Evolutionary conservation across 2,888 invertebrate species (phyloP).

Genomic region (Coenonympha arcania): DNA sequence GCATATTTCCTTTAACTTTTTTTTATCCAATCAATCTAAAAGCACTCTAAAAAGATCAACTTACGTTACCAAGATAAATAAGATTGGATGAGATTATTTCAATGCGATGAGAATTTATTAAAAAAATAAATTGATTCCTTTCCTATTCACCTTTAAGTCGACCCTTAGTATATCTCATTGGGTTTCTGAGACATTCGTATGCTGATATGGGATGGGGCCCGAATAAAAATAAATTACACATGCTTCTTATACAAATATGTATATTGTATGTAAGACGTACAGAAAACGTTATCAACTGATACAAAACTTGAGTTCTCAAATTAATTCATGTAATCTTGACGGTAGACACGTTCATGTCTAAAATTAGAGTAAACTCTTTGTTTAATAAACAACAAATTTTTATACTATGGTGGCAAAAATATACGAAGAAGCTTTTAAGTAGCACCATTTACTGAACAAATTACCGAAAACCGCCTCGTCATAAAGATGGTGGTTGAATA

Average conservation of each 20-base stretch:
- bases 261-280: neutral
- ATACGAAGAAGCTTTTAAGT: no score
- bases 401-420: no score
- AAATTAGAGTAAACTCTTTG: no score
- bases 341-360: no score
- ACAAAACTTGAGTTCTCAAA: neutral
- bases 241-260: slow-evolving; percentile 9
- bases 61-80: neutral
- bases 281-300: neutral
- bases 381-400: no score
- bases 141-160: slow-evolving; percentile 5
- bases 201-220: slow-evolving; percentile 17
- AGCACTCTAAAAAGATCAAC: no score
- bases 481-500: no score
- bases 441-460: no score
- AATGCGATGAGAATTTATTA: neutral
- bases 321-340: no score
- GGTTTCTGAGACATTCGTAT: slow-evolving; percentile 22
- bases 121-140: neutral
- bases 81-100: neutral
- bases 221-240: slow-evolving; percentile 23
- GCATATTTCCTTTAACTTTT: no score
- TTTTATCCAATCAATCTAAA: no score
- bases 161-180: slow-evolving; percentile 23
- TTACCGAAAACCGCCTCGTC: no score